Percentiles rank a stretch among this genome's conserved stretches.
Evolutionary conservation across 2,888 invertebrate species (phyloP).

Genomic region (Mythimna vitellina): DNA sequence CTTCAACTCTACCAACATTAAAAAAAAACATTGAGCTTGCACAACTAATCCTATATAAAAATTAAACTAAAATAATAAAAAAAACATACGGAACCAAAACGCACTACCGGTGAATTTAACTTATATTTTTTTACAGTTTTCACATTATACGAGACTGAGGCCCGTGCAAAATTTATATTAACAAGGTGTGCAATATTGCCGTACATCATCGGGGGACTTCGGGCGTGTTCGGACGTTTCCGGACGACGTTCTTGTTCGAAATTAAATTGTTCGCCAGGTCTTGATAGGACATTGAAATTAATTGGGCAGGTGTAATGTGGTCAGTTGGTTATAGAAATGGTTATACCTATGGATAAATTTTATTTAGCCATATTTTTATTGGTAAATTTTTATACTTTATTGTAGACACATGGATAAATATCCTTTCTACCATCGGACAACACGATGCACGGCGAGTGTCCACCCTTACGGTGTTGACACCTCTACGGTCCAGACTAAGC

Average conservation of each 20-base stretch:
- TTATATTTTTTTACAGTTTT: conserved; percentile 51
- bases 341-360: not conserved
- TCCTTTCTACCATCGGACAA: no score
- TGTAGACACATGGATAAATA: no score
- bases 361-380: no score
- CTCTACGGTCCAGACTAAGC: no score
- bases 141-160: conserved; percentile 41
- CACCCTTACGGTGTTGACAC: no score
- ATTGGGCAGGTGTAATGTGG: conserved; percentile 26
- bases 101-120: conserved; percentile 45
- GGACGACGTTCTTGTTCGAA: conserved; percentile 76
- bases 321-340: not conserved
- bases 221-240: conserved; percentile 49
- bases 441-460: no score
- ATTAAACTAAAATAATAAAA: not conserved
- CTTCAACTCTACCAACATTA: no score
- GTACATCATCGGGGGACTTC: conserved; percentile 81
- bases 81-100: conserved; percentile 37
- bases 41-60: not conserved
- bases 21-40: no score
- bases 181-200: conserved; percentile 77
- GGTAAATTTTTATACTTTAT: no score
- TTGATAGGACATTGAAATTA: conserved; percentile 54
- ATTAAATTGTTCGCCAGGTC: conserved; percentile 83
- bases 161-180: conserved; percentile 79